phyloP scores from a whole-genome alignment of 2,113 vertebrate species.

The Paradisaea rubra region DNA sequence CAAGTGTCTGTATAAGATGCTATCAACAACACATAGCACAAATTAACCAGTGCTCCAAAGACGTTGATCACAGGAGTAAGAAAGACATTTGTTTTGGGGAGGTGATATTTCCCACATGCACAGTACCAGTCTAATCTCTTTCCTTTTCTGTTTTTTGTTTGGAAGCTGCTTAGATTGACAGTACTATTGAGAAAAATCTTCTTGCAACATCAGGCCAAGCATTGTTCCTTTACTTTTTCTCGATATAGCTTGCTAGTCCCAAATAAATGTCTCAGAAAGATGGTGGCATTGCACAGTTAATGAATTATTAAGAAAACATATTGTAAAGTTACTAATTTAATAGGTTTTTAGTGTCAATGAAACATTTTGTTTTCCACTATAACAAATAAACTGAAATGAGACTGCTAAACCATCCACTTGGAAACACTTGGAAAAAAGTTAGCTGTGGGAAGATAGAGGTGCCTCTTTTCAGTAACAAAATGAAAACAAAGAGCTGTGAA shows the following conservation, averaged over 20 bases:
- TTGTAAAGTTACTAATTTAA: background rate
- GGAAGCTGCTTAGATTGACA: background rate
- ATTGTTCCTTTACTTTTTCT: background rate
- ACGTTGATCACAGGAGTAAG: background rate
- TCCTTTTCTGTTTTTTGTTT: background rate
- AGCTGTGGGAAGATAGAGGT: background rate
- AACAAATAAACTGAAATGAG: background rate
- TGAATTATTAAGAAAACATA: background rate
- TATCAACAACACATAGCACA: background rate
- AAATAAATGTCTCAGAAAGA: background rate
- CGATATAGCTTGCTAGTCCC: background rate
- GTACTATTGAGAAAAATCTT: background rate
- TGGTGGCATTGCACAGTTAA: background rate
- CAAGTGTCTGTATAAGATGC: background rate
- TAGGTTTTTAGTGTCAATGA: background rate
- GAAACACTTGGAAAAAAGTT: background rate
- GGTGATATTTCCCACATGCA: background rate
- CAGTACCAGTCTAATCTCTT: background rate
- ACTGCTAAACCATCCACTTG: background rate
- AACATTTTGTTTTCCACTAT: background rate
- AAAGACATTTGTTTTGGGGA: background rate
- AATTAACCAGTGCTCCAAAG: background rate
- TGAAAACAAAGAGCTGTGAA: background rate
- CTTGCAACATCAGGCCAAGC: background rate
- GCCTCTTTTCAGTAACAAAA: background rate